Percentiles rank a stretch among this genome's conserved stretches.
Conservation (phyloP, 1,140 invertebrate species). For the Dufourea novaeangliae region DNA sequence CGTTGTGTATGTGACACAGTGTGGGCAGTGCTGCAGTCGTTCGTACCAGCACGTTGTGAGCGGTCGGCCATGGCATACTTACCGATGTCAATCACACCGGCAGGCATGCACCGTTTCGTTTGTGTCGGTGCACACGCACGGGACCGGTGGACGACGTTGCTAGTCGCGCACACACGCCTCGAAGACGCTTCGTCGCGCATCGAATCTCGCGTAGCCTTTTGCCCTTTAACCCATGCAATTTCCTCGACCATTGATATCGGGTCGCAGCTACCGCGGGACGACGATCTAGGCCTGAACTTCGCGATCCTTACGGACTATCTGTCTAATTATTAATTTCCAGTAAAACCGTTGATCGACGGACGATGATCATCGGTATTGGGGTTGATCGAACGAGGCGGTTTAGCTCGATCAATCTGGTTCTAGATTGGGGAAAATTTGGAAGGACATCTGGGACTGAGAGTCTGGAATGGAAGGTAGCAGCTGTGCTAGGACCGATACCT, state of each 20-base stretch:
- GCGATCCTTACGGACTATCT: not conserved
- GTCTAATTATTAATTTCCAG: not conserved
- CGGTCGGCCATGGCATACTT: slow-evolving; percentile 82
- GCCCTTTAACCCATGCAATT: slow-evolving; percentile 62
- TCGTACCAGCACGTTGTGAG: slow-evolving; percentile 77
- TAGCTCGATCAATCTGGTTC: too few species aligned
- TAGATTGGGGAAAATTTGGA: too few species aligned
- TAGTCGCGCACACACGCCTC: not conserved
- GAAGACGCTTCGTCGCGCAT: slow-evolving; percentile 16
- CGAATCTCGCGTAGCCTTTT: slow-evolving; percentile 53
- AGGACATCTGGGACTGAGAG: too few species aligned
- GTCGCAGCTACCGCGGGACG: slow-evolving; percentile 42
- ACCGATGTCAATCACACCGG: slow-evolving; percentile 82
- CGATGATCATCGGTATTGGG: slow-evolving; percentile 3
- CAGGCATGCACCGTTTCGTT: slow-evolving; percentile 71
- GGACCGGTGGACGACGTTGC: not conserved
- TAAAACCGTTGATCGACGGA: slow-evolving; percentile 3
- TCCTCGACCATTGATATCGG: slow-evolving; percentile 60
- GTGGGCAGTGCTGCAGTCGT: slow-evolving; percentile 74
- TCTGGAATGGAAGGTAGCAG: too few species aligned
- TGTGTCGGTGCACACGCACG: slow-evolving; percentile 36
- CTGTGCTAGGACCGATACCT: too few species aligned
- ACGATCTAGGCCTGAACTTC: slow-evolving; percentile 55
- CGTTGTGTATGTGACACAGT: slow-evolving; percentile 68
- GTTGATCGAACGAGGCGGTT: too few species aligned